Base-by-base conservation (phyloP, 2,888 invertebrate genomes). In the Athalia rosae region DNA sequence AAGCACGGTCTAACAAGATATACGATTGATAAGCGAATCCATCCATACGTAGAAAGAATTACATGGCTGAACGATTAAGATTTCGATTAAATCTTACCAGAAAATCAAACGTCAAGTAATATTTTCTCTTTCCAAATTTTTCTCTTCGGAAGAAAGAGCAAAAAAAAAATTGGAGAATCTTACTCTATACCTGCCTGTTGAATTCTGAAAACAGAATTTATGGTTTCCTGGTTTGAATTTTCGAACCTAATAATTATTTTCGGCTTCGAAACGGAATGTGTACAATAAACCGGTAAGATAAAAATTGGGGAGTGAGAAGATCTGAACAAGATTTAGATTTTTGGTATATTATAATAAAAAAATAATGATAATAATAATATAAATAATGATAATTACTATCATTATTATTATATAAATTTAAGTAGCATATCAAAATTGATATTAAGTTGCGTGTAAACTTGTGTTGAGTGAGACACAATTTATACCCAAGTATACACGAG, bases 361-460 rank as follows among this genome's bases (percentile, higher is more conserved):
- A 5, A 69, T n/a, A n/a, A n/a, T n/a, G 69, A 28, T n/a, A n/a
- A 76, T 43, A 63, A 64, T 9, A n/a, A 66, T 59, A 41, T 58
- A 67, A 76, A 58, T 76, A 69, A 63, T 45, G 62, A 63, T 13
- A 79, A 63, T 28, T 28, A 28, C 28, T 28, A 28, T 28, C 28
- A 73, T 28, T 28, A 28, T 28, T 28, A 73, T 79, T 79, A 71
- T 69, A 69, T 80, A 80, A 77, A 76, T 79, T 79, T 78, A 79
- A 77, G 79, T 80, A 80, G 80, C 80, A 79, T 79, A 79, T 79
- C 79, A 79, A 79, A 79, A 79, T 58, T 71, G 71, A 58, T 71
- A 53, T 67, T 71, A 71, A 58, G 58, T 71, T 13, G n/a, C 7
- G 13, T 50, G 50, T 53, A 6, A 50, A n/a, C 45, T 43, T 71